Evolutionary conservation across 2,113 vertebrate species (phyloP), one percentile per base, ranked within the genome.

Genomic region (Bujurquina vittata): DNA sequence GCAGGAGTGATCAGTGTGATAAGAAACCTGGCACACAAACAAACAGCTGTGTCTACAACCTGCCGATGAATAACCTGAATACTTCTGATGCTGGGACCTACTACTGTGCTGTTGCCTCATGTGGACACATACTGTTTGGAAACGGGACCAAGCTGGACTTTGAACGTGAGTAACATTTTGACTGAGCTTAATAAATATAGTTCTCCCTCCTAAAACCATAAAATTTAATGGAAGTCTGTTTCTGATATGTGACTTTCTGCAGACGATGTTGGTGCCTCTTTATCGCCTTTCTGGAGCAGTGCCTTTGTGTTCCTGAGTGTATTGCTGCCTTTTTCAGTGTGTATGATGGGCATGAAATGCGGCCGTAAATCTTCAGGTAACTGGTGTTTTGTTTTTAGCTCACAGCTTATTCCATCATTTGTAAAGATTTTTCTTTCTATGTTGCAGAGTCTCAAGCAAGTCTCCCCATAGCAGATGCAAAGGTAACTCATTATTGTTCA

Each of bases 51-150:
- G 17, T 52, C 43, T 69, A 69, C 65, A 69, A 12, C 17, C 29
- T 69, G 43, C 65, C 65, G 11, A 31, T 69, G 43, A 52, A 7
- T 10, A 69, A 20, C 15, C 23, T 69, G 23, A 20, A 52, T 69
- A 9, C 52, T 23, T 69, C 65, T 69, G 23, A 52, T 20, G 43
- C 65, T 69, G 65, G 65, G 23, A 52, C 10, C 10, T 69, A 69
- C 65, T 69, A 69, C 65, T 69, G 65, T 52, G 65, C 65, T 52
- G 65, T 69, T 0, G 43, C 65, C 15, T 49, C 43, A 31, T 69
- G 65, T 69, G 65, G 65, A 52, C 23, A 52, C 43, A 52, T 69
- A 52, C 20, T 89, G 2, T 91, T 92, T 77, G 87, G 91, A 35
- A 76, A 89, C 0, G 75, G 75, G 2, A 77, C 75, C 5, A 49